Evolutionary conservation across 2,797 vertebrate species (phyloP).

Genomic region (Chelon auratus): DNA sequence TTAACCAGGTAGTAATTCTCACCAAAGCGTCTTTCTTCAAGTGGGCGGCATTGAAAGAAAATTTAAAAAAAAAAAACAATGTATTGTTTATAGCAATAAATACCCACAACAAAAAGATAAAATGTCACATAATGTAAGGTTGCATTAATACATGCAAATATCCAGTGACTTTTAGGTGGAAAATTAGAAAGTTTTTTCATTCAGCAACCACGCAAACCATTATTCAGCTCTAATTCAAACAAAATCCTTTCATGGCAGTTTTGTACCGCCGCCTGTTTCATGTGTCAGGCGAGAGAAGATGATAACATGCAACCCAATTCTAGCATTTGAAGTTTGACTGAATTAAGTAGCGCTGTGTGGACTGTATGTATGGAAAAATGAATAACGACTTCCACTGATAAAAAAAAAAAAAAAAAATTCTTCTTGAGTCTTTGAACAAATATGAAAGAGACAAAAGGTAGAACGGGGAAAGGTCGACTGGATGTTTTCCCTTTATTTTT

Average conservation of each 20-base stretch:
- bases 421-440: conserved; percentile 5
- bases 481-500: conserved; percentile 5
- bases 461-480: not conserved
- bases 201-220: not conserved
- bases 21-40: not conserved
- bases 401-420: not conserved
- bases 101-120: not conserved
- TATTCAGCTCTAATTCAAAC: conserved; percentile 5
- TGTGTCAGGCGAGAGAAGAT: conserved; percentile 4
- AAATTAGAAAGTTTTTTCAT: not conserved
- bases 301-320: conserved; percentile 15
- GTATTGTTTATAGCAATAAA: not conserved
- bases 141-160: not conserved
- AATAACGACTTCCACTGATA: conserved; percentile 13
- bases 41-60: not conserved
- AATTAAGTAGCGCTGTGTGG: conserved; percentile 8
- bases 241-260: not conserved
- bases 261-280: not conserved
- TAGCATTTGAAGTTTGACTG: conserved; percentile 9
- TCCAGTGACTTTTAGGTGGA: not conserved
- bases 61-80: not conserved
- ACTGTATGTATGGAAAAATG: conserved; percentile 13
- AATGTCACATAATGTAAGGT: not conserved
- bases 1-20: not conserved
- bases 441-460: not conserved